Percentiles rank a stretch among this genome's conserved stretches.
These are phyloP conservation scores for Brachionus koreanus DNA, from an alignment of 1,140 invertebrate genomes.

Conservation along the genomic window DNA sequence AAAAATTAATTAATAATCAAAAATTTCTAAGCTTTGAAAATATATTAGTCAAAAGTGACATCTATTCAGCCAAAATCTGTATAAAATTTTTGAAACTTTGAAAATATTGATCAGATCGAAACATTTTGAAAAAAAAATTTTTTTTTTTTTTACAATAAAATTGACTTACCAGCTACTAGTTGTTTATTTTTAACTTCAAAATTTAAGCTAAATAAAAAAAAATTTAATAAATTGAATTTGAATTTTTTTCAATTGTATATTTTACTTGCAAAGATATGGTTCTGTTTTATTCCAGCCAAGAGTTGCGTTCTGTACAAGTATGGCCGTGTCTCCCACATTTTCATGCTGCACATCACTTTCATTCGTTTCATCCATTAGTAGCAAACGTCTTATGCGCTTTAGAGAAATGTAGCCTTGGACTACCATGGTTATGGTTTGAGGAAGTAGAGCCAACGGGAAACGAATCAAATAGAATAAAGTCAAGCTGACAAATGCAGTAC, in stretches of 20 bases:
- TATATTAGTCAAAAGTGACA: too few relatives aligned
- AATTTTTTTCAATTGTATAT: background rate
- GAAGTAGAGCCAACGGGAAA: slow-evolving; percentile 70
- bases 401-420: slow-evolving; percentile 37
- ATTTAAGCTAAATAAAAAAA: slow-evolving; percentile 21
- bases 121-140: too few relatives aligned
- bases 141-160: too few relatives aligned
- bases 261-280: slow-evolving; percentile 12
- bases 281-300: slow-evolving; percentile 36
- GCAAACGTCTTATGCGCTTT: slow-evolving; percentile 33
- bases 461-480: slow-evolving; percentile 95
- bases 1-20: too few relatives aligned
- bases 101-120: too few relatives aligned
- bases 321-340: background rate
- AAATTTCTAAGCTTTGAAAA: too few relatives aligned
- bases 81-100: too few relatives aligned
- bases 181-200: slow-evolving; percentile 30
- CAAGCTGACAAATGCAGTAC: slow-evolving; percentile 80
- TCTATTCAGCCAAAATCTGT: too few relatives aligned
- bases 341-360: background rate
- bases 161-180: slow-evolving; percentile 64
- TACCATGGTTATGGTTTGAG: slow-evolving; percentile 60
- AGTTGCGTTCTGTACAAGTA: background rate
- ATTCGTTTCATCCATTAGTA: slow-evolving; percentile 21
- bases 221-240: background rate